Base-by-base conservation (phyloP, 1,140 invertebrate species). In the Drosophila busckii region DNA sequence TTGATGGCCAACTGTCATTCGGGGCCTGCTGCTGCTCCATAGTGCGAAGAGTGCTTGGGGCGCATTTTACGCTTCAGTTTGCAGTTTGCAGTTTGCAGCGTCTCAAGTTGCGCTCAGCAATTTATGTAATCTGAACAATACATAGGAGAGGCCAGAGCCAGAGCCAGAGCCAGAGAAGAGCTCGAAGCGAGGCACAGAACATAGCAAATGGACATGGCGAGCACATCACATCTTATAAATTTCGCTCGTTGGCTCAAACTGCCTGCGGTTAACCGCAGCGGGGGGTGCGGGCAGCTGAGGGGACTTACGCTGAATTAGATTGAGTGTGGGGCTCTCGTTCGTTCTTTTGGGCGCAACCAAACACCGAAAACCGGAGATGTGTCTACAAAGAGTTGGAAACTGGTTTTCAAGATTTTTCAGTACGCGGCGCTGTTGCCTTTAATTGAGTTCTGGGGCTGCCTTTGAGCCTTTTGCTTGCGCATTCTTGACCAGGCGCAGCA, bases 211-310 rank as follows among this genome's bases (percentile, higher is more conserved):
- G 29, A 29, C 37, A 26, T 28, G 55, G 56, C 76, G 42, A 60
- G 78, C 75, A 80, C 75, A 80, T 80, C 73, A n/a, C n/a, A 80
- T 80, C 73, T 80, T 80, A 80, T 80, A 80, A 82, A 82, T 80
- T 80, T 56, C 54, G 75, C 69, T 73, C 32, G 75, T 82, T 80
- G 40, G 48, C 48, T 22, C 15, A 55, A 63, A 66, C 70, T 78
- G 73, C 75, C 75, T 69, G 73, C 69, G 73, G 73, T 80, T 82
- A 82, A 65, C 73, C 73, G 53, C 73, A 80, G n/a, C n/a, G n/a
- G n/a, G n/a, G n/a, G n/a, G n/a, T n/a, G n/a, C n/a, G n/a, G n/a
- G n/a, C n/a, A n/a, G n/a, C n/a, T n/a, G n/a, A n/a, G n/a, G n/a
- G n/a, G n/a, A n/a, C n/a, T n/a, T n/a, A n/a, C n/a, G n/a, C n/a